Base-by-base conservation (phyloP, 2,888 invertebrate genomes). In the Torymus aiolomorphi region DNA sequence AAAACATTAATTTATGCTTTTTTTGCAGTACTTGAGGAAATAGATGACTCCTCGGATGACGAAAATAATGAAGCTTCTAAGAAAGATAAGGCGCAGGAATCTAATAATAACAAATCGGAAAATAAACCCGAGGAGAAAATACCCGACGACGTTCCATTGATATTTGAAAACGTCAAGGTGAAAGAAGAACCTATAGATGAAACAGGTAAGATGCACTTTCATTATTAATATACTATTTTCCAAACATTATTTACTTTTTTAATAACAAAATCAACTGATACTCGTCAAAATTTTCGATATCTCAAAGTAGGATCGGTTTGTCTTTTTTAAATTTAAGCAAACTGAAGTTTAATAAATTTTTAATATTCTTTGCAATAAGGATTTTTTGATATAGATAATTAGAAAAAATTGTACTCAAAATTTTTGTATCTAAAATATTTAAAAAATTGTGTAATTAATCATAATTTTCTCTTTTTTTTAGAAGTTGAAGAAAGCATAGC, bases 401-500 rank as follows among this genome's bases (percentile, higher is more conserved):
- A 8, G 8, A 42, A 42, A 42, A 42, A 42, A 5, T 8, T 8
- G 5, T 5, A 42, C 42, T 42, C 8, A 42, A 42, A 42, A 51
- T 51, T 52, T 51, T 52, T 20, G 2, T 14, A 52, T 13, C 3
- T 2, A 49, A 14, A 51, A 16, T 12, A 51, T 51, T 65, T 65
- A 2, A 49, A 18, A 2, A 67, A 66, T 14, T 52, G 20, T 52
- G 20, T 42, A 31, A 31, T 24, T 62, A 62, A 16, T 59, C 2
- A 2, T 8, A 18, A 31, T 31, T 59, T 2, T 59, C 14, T 49
- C 61, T 20, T 31, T 59, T 59, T 49, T 80, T 49, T 42, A 88
- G 88, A 93, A 84, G 18, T 92, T 12, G 91, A 93, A 80, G 92
- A 93, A 85, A 92, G 91, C 69, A 89, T 92, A 0, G 84, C 86